Conservation (phyloP, 2,797 vertebrate species). For the Gymnocypris eckloni region DNA sequence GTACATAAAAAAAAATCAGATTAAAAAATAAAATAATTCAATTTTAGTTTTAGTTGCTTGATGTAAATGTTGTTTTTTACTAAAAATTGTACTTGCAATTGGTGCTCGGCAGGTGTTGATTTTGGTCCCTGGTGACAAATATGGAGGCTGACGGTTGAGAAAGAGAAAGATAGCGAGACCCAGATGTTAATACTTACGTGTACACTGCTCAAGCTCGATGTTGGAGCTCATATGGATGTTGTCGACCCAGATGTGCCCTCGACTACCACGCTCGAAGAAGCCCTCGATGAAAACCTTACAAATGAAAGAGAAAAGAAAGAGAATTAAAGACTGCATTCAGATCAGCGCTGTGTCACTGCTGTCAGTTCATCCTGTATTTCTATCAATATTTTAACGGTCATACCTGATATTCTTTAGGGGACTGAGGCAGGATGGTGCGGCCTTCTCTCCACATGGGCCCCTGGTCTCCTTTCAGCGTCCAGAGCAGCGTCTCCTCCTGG, state of each 20-base stretch:
- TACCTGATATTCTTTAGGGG: conserved; percentile 91
- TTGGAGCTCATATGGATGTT: conserved; percentile 92
- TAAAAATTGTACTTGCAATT: background rate
- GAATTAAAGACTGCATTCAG: background rate
- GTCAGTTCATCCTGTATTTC: background rate
- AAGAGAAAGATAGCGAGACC: background rate
- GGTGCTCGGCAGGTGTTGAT: background rate
- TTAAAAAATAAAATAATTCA: too few relatives aligned
- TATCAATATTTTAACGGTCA: background rate
- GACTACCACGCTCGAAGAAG: conserved; percentile 85
- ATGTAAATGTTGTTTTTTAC: background rate
- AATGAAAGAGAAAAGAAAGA: conserved; percentile 26
- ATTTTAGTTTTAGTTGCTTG: background rate
- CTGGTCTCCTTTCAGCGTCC: conserved; percentile 89
- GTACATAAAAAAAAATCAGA: background rate
- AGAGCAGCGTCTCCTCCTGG: conserved; percentile 88
- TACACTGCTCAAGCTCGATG: conserved; percentile 89
- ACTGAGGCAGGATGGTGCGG: conserved; percentile 91
- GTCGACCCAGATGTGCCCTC: conserved; percentile 91
- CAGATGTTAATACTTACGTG: conserved; percentile 81
- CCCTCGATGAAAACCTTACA: conserved; percentile 94
- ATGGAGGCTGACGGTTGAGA: background rate
- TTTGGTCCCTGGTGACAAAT: background rate
- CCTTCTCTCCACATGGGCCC: conserved; percentile 92
- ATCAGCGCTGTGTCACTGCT: background rate